phyloP scores from a whole-genome alignment of 2,888 invertebrate genomes.

The Orthosia cruda region DNA sequence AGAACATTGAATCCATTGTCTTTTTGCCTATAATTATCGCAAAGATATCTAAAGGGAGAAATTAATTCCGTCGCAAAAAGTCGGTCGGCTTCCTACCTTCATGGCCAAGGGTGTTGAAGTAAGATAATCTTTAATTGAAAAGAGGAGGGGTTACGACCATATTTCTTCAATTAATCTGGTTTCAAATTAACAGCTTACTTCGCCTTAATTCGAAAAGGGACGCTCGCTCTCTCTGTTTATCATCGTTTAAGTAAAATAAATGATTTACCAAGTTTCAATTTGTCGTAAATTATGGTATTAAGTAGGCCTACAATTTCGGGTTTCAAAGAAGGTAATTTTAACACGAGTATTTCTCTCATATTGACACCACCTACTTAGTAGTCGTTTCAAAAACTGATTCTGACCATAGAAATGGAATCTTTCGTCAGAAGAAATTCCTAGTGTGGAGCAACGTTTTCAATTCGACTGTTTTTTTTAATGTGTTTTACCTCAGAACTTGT shows the following conservation, averaged over 20 bases:
- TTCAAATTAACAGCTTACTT: conserved; percentile 56
- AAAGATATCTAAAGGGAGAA: conserved; percentile 54
- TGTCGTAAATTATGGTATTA: not conserved
- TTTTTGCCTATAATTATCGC: conserved; percentile 51
- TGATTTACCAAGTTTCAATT: conserved; percentile 19
- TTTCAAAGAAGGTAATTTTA: not conserved
- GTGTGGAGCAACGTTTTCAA: no score
- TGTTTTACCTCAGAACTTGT: no score
- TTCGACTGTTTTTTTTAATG: no score
- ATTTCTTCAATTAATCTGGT: conserved; percentile 65
- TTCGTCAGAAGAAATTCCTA: no score
- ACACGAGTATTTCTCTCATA: not conserved
- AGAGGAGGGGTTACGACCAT: conserved; percentile 39
- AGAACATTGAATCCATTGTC: conserved; percentile 24
- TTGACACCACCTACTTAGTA: not conserved
- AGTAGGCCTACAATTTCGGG: not conserved
- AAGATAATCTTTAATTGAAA: conserved; percentile 67
- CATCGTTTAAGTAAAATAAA: conserved; percentile 36
- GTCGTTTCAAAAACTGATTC: no score
- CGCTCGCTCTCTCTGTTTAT: conserved; percentile 28
- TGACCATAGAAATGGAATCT: no score
- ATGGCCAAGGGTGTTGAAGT: conserved; percentile 48
- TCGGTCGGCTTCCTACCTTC: conserved; percentile 11
- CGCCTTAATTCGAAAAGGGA: conserved; percentile 28
- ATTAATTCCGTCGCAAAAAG: conserved; percentile 48